These are phyloP conservation scores for Nebria ingens DNA, from an alignment of 1,140 invertebrate genomes.

Conservation along the genomic window DNA sequence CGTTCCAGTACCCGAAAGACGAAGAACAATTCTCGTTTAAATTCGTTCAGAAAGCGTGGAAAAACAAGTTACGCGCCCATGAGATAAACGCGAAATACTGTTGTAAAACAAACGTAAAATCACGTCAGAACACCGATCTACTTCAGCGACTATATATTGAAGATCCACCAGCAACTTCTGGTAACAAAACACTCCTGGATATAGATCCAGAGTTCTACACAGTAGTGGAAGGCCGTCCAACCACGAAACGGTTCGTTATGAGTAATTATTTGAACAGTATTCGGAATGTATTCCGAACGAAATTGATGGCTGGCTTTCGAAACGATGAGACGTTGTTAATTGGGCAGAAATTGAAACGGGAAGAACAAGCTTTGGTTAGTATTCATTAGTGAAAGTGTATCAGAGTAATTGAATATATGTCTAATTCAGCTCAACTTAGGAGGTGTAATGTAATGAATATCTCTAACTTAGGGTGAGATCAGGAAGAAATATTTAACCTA, in stretches of 20 bases:
- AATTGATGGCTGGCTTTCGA: slow-evolving; percentile 43
- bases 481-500: too few species aligned
- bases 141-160: slow-evolving; percentile 30
- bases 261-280: slow-evolving; percentile 45
- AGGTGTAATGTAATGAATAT: too few species aligned
- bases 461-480: too few species aligned
- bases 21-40: not conserved
- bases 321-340: too few species aligned
- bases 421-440: too few species aligned
- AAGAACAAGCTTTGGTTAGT: too few species aligned
- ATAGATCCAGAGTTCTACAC: slow-evolving; percentile 51
- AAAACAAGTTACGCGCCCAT: too few species aligned
- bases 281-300: slow-evolving; percentile 40
- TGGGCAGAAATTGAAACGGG: too few species aligned
- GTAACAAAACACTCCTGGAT: slow-evolving; percentile 39
- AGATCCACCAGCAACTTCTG: slow-evolving; percentile 23
- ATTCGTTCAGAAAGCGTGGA: too few species aligned
- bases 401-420: too few species aligned
- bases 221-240: slow-evolving; percentile 42
- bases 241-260: slow-evolving; percentile 37
- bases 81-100: not conserved
- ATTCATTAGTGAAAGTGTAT: too few species aligned
- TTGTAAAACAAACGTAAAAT: not conserved
- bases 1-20: not conserved
- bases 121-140: slow-evolving; percentile 25